Evolutionary conservation across 2,797 vertebrate genomes (phyloP).

Genomic region (Cheirogaleus major): DNA sequence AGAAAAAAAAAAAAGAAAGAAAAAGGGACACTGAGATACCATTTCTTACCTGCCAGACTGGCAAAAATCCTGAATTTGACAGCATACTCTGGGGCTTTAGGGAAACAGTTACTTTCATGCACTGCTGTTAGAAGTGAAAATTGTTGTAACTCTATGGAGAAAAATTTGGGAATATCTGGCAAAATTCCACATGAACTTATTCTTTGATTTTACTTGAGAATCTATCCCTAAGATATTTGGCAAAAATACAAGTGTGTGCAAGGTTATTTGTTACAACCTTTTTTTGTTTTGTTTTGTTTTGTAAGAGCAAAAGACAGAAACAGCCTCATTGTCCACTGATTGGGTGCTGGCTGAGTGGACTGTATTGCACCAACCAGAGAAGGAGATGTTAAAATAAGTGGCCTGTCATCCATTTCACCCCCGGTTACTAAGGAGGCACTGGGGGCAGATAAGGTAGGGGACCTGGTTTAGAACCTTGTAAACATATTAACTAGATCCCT

Average conservation of each 20-base stretch:
- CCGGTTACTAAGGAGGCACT: not conserved
- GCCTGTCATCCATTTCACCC: not conserved
- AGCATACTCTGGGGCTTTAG: not conserved
- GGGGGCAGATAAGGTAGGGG: not conserved
- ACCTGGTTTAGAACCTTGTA: not conserved
- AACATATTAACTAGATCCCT: not conserved
- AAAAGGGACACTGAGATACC: not conserved
- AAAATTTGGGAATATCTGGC: not conserved
- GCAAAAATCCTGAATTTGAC: not conserved
- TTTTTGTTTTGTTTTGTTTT: not conserved
- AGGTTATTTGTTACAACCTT: not conserved
- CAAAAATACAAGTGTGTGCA: not conserved
- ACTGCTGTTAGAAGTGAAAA: not conserved
- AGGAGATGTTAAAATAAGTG: not conserved
- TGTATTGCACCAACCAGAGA: not conserved
- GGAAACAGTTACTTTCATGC: not conserved
- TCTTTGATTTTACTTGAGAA: not conserved
- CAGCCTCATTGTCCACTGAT: not conserved
- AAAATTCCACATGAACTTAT: not conserved
- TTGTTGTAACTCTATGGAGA: not conserved
- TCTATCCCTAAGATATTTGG: not conserved
- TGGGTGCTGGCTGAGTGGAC: not conserved
- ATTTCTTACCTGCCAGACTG: not conserved
- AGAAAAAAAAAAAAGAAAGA: too few species aligned
- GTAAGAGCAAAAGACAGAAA: not conserved